Conservation (phyloP, 2,888 invertebrate genomes). For the Cetonia aurata region DNA sequence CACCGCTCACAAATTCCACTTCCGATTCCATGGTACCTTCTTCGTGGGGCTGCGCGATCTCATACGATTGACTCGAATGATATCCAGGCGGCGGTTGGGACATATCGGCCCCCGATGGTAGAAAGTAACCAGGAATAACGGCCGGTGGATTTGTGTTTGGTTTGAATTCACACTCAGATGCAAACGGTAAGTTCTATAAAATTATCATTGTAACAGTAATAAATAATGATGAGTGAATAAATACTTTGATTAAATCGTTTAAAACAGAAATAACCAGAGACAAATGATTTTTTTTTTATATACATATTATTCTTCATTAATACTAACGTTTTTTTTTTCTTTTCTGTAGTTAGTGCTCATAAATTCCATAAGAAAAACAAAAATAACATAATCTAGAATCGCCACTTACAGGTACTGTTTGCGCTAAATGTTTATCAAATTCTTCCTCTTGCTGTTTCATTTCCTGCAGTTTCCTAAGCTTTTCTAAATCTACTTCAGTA, state of each 20-base stretch:
- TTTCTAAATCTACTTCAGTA: conserved; percentile 77
- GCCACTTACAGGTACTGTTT: conserved; percentile 75
- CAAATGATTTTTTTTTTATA: neutral
- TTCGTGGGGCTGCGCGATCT: conserved; percentile 58
- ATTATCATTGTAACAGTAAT: neutral
- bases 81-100: conserved; percentile 71
- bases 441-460: conserved; percentile 82
- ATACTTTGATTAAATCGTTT: neutral
- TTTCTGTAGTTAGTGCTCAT: neutral
- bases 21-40: conserved; percentile 73
- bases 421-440: conserved; percentile 81
- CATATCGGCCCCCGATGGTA: conserved; percentile 62
- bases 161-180: conserved; percentile 75
- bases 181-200: conserved; percentile 74
- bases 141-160: conserved; percentile 61
- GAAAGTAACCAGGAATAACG: conserved; percentile 55
- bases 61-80: conserved; percentile 63
- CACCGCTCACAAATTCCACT: conserved; percentile 73
- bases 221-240: neutral
- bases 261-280: neutral
- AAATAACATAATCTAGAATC: neutral
- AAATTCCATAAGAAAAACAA: neutral
- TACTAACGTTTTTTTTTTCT: neutral
- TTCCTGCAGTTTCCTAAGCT: conserved; percentile 76
- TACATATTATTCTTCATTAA: neutral